Conservation (phyloP, 2,797 vertebrate genomes). For the Hoplostethus atlanticus region DNA sequence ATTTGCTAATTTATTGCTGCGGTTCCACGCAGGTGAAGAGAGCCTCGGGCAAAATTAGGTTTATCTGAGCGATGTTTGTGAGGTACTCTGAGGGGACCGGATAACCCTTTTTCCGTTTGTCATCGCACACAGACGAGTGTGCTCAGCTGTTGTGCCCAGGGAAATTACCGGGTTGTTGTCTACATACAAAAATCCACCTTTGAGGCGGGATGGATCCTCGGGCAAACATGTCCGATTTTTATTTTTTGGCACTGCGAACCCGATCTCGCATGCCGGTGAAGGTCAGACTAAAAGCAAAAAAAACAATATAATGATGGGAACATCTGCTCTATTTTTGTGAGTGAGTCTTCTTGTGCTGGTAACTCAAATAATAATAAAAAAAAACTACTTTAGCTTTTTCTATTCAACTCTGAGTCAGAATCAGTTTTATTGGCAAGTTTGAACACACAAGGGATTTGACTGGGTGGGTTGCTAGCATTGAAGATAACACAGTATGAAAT, state of each 20-base stretch:
- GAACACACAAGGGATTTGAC: too few relatives aligned
- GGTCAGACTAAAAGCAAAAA: slow-evolving; percentile 54
- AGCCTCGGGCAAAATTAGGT: slow-evolving; percentile 88
- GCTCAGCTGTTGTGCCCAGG: slow-evolving; percentile 77
- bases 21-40: slow-evolving; percentile 84
- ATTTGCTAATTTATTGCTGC: slow-evolving; percentile 82
- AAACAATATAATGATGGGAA: slow-evolving; percentile 30
- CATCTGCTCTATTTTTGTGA: slow-evolving; percentile 23
- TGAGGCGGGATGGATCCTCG: slow-evolving; percentile 68
- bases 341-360: too few relatives aligned
- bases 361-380: too few relatives aligned
- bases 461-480: too few relatives aligned
- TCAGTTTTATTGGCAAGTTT: too few relatives aligned
- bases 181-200: slow-evolving; percentile 76
- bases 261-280: slow-evolving; percentile 34
- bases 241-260: slow-evolving; percentile 40
- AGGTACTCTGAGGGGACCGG: slow-evolving; percentile 75
- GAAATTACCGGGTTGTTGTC: slow-evolving; percentile 83
- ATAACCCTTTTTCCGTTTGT: slow-evolving; percentile 77
- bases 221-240: slow-evolving; percentile 66
- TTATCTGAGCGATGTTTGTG: slow-evolving; percentile 82
- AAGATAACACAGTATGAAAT: too few relatives aligned
- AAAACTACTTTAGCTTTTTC: too few relatives aligned
- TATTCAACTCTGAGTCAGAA: too few relatives aligned
- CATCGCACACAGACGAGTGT: slow-evolving; percentile 76